Conservation (phyloP, 30 jellyfish, hydroid and myxozoan genomes). For the Rhopilema esculentum region DNA sequence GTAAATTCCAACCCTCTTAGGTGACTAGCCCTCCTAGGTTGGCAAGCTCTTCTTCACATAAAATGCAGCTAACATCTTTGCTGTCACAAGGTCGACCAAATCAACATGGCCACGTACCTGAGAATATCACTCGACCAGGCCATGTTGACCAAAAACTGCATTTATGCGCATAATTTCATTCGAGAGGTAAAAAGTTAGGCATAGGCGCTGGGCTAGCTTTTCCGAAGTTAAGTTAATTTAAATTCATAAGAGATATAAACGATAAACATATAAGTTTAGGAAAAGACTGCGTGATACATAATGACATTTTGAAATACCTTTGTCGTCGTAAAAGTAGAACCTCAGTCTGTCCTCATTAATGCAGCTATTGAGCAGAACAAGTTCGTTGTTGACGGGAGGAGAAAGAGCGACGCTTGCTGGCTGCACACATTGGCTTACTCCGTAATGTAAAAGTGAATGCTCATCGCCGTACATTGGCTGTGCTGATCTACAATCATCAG, state of each 20-base stretch:
- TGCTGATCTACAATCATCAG: neutral
- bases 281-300: neutral
- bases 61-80: too few species aligned
- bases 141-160: too few species aligned
- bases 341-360: neutral
- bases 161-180: too few species aligned
- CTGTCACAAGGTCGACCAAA: too few species aligned
- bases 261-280: neutral
- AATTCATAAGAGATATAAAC: neutral
- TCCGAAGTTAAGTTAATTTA: neutral
- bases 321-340: neutral
- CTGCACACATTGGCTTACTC: neutral
- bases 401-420: neutral
- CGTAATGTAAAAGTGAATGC: neutral
- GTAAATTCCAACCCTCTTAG: too few species aligned
- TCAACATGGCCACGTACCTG: too few species aligned
- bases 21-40: too few species aligned
- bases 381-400: neutral
- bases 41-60: too few species aligned
- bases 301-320: neutral
- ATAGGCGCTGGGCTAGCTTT: too few species aligned
- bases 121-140: too few species aligned
- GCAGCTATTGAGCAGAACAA: neutral
- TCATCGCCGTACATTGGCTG: neutral
- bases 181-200: too few species aligned